Conservation (phyloP, 2,888 invertebrate genomes). For the Electrophaes corylata region DNA sequence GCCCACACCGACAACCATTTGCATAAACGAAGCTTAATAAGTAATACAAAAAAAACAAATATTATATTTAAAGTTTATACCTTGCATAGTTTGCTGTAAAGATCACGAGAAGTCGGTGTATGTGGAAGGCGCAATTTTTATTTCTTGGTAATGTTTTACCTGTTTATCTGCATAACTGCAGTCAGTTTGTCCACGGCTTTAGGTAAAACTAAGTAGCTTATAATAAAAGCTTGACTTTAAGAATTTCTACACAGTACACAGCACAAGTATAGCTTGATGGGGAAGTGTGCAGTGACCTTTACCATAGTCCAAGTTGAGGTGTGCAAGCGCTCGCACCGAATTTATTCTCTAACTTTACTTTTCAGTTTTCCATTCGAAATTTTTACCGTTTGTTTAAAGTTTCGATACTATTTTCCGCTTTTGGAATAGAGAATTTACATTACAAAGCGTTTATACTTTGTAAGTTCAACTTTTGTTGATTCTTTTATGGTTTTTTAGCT, state of each 20-base stretch:
- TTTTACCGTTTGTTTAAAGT: constrained; percentile 29
- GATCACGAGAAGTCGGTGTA: too few species aligned
- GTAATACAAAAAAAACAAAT: background rate
- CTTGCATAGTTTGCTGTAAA: too few species aligned
- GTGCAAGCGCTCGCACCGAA: constrained; percentile 15
- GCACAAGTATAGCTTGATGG: background rate
- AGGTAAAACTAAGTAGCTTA: too few species aligned
- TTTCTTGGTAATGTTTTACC: too few species aligned
- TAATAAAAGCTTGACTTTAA: constrained; percentile 44
- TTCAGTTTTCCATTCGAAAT: constrained; percentile 27
- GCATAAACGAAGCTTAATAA: too few species aligned
- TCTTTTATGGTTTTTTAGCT: background rate
- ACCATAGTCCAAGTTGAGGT: background rate
- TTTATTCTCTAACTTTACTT: constrained; percentile 29
- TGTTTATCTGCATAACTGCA: background rate
- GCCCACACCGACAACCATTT: constrained; percentile 32
- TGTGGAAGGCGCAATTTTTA: too few species aligned
- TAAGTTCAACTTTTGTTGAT: background rate
- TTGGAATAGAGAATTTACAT: constrained; percentile 19
- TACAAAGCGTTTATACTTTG: constrained; percentile 18
- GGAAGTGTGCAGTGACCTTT: constrained; percentile 4
- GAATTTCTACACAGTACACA: background rate
- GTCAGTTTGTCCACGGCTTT: background rate
- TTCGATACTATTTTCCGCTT: constrained; percentile 22
- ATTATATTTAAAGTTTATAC: background rate